Evolutionary conservation across 2,888 invertebrate species (phyloP), one percentile per base, ranked within the genome.

Genomic region (Choristoneura rosaceana): DNA sequence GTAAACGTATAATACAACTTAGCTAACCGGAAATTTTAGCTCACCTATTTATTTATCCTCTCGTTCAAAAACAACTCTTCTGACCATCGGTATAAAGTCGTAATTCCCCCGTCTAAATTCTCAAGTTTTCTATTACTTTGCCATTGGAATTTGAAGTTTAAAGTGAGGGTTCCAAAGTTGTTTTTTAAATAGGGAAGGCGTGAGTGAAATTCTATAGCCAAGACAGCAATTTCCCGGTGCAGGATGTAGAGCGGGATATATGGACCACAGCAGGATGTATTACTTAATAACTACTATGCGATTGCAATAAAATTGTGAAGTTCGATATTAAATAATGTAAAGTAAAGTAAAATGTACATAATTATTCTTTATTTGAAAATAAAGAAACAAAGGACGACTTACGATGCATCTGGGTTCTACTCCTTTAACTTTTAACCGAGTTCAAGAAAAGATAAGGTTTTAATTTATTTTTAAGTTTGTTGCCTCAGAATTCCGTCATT

Each of bases 201-300:
- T 9, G 34, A 58, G 25, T 58, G 63, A 63, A 63, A 63, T 69
- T 63, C 58, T 63, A 15, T 50, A 65, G 50, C 70, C 41, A 65
- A 60, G 65, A 65, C 52, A 66, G 71, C 71, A 66, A 71, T 71
- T 71, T 71, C 66, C 65, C 45, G 9, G 45, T 8, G 47, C 60
- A 59, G 71, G 71, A 71, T 34, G 66, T 52, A 52, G 50, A 14
- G n/a, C 33, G 43, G 52, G 52, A 61, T 71, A 61, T 71, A 71
- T 71, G 43, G 60, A 60, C 45, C 60, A 55, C 47, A 52, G 43
- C 70, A 66, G 65, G 65, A 66, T 70, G 66, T 66, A 71, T 66
- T 70, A 65, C 64, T 70, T 59, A 64, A 63, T 64, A 63, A 59
- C n/a, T 70, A 70, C 47, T 64, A 45, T 47, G 64, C 34, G 38